Conservation (phyloP, 2,888 invertebrate species). For the Ornithoptera priamus region DNA sequence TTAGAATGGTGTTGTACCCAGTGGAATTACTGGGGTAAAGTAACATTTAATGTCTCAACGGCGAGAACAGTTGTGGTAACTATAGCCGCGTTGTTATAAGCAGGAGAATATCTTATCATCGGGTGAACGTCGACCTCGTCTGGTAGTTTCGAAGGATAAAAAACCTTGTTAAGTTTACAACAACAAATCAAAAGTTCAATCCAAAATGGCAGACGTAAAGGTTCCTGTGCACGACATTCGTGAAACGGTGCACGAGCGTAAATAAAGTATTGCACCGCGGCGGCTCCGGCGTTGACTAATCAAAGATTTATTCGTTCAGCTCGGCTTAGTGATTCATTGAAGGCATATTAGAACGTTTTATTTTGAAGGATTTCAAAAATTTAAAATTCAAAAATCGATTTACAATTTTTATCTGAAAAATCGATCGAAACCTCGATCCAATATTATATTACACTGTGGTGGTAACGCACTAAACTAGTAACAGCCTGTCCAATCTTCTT, state of each 20-base stretch:
- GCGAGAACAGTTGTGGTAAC: no score
- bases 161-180: not conserved
- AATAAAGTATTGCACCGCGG: slow-evolving; percentile 35
- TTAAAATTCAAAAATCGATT: not conserved
- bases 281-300: slow-evolving; percentile 30
- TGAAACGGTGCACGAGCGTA: slow-evolving; percentile 36
- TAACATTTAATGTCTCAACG: no score
- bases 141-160: no score
- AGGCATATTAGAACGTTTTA: not conserved
- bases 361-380: not conserved
- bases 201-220: slow-evolving; percentile 6
- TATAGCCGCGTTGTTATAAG: no score
- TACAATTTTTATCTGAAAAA: not conserved
- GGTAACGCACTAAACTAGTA: no score
- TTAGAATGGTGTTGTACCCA: no score
- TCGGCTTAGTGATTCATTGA: not conserved
- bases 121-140: no score
- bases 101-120: no score
- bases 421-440: no score
- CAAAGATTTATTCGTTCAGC: slow-evolving; percentile 11
- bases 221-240: slow-evolving; percentile 32
- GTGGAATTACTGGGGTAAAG: no score
- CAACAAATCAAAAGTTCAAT: slow-evolving; percentile 1
- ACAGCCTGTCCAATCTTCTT: no score
- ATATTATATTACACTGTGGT: no score